Base-by-base conservation (phyloP, 2,888 invertebrate species). In the Celastrina argiolus region DNA sequence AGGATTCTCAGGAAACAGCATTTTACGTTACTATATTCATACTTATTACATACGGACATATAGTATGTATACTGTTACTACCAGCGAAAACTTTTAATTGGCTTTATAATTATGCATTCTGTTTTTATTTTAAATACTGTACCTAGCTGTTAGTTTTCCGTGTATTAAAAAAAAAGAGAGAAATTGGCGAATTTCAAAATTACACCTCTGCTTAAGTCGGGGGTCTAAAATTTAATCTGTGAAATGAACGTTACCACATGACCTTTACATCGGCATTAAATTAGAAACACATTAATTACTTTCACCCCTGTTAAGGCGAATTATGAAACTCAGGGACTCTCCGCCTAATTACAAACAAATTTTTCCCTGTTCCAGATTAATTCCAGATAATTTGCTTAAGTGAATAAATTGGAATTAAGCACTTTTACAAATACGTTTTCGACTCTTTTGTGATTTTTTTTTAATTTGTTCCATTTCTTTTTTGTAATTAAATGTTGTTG, bases 301-400 rank as follows among this genome's bases (percentile, higher is more conserved):
- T 3, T 18, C 5, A 26, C 51, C 22, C 51, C 51, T 26, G 51
- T 51, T 58, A 31, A 58, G 31, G 16, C 31, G 31, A 58, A 58
- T 58, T 58, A 31, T 31, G n/a, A 58, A 58, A 22, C 14, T 10
- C 22, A 12, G 18, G 18, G 45, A 45, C 45, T 45, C 18, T 1
- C 10, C 12, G 14, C 12, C 34, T 45, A 61, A 61, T 66, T 61
- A 71, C 72, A 73, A 70, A 28, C 71, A 71, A 69, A 70, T 72
- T 73, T 72, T 74, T 65, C 64, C 66, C 68, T 64, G 65, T 63
- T 63, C 64, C 31, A 70, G 66, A 64, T 69, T 31, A n/a, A 64
- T 64, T 66, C 45, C 31, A 14, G 58, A 31, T 58, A 58, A 58
- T 58, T 58, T n/a, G 31, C 56, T 58, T 31, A 31, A 58, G 56